Evolutionary conservation across 2,113 vertebrate species (phyloP), one percentile per base, ranked within the genome.

Genomic region (Labrus mixtus): DNA sequence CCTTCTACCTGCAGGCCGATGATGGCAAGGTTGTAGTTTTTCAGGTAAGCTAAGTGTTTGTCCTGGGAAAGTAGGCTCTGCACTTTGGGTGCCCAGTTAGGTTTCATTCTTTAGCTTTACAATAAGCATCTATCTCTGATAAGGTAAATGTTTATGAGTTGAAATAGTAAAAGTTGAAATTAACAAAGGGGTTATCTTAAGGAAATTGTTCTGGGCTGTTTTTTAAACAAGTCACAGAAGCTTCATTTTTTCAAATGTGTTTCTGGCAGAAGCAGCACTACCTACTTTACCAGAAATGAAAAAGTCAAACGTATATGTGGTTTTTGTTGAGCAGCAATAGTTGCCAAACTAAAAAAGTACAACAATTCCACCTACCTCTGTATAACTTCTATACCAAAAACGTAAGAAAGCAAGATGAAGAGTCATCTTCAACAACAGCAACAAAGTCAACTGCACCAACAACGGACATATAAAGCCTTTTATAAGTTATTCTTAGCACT

Each of bases 11-110:
- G 86, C 97, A 99, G 94, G 96, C 96, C 0, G 97, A 99, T 0
- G 96, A 96, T 2, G 96, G 97, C 83, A 99, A 98, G 84, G 96
- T 99, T 15, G 95, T 99, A 64, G 96, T 98, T 55, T 99, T 99
- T 66, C 98, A 99, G 96, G 98, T 98, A 86, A 84, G 91, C 10
- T 10, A 39, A 58, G 10, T 59, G 19, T 37, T 9, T 56, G 12
- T 68, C 9, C 12, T n/a, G 33, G 12, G 25, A 33, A 25, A 17
- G n/a, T 13, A 48, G 41, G 36, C 5, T n/a, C 37, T 60, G 9
- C 6, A 17, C 46, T 48, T 6, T 33, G 11, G 4, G 15, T 11
- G 43, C 16, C 4, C 1, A 50, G 41, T 1, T 20, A 8, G 25
- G 46, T 57, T 51, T 33, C 29, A 33, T 33, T 33, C 29, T 33